Evolutionary conservation across 2,888 invertebrate genomes (phyloP), one percentile per base, ranked within the genome.

Genomic region (Apotomis capreana): DNA sequence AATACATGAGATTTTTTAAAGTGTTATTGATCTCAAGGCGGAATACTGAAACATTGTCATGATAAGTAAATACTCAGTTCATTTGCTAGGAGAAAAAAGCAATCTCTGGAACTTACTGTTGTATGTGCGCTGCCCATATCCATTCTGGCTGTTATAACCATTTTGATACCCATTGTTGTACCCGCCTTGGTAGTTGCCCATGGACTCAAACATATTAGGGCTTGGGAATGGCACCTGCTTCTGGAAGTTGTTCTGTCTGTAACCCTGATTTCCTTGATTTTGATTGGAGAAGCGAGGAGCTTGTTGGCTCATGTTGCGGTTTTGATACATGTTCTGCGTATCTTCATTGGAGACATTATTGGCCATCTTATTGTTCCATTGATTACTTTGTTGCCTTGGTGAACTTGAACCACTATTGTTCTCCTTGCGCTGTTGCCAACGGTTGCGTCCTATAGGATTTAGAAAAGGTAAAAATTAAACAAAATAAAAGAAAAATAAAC

Each of bases 351-450:
- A 79, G 52, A 83, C 74, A 74, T 85, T 62, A 49, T 61, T 87
- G 9, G 90, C 92, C 92, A 91, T 92, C 76, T 93, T 93, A 79
- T 93, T 94, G 76, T 87, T 92, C 94, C 94, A 94, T 74, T 94
- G 93, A 80, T 94, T 94, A 77, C 92, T 90, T 73, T 91, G 89
- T 84, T 94, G 89, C 73, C 94, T 89, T 0, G 93, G 93, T n/a
- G 93, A 92, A 77, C 89, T 90, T 0, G 91, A 89, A 5, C 92
- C 92, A 75, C 90, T 92, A 78, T 90, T 90, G 74, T 93, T 92
- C 77, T 94, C 95, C 76, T 94, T 94, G 76, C 94, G 94, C 82
- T 95, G 94, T 77, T 94, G 94, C 95, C 95, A 95, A 75, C 94
- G 94, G 77, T 94, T 95, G 74, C 92, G 94, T 75, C 93, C 95